A percentile compares a stretch with the other conserved stretches of the same genome.
Conservation (phyloP, 2,888 invertebrate species). For the Pyrgus malvae region DNA sequence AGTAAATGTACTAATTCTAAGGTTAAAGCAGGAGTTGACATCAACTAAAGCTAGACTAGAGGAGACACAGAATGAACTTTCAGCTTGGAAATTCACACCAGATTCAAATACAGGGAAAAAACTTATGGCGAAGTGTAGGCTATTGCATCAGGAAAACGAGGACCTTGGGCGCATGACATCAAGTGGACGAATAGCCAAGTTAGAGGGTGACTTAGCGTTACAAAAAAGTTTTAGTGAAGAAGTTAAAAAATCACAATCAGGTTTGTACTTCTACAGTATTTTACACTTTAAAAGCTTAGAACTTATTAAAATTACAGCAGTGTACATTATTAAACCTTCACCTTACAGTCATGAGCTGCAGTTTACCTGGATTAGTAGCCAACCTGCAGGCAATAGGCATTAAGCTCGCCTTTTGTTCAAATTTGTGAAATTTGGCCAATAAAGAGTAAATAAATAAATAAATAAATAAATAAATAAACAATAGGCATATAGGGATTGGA, state of each 20-base stretch:
- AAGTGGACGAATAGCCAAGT: conserved; percentile 95
- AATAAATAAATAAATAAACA: too few relatives aligned
- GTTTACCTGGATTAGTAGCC: too few relatives aligned
- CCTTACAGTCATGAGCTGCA: too few relatives aligned
- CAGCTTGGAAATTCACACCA: conserved; percentile 99
- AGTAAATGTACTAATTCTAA: conserved; percentile 95
- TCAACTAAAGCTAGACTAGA: conserved; percentile 94
- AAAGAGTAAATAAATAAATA: too few relatives aligned
- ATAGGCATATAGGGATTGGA: too few relatives aligned
- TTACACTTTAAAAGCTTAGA: too few relatives aligned
- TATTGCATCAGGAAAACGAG: conserved; percentile 98
- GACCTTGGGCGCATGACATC: conserved; percentile 98
- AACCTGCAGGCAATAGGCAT: too few relatives aligned
- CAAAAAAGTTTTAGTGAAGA: conserved; percentile 98
- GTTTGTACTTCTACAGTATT: conserved; percentile 68
- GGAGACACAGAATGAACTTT: conserved; percentile 98
- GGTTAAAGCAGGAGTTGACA: conserved; percentile 94
- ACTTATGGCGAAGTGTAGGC: conserved; percentile 97
- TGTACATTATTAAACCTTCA: too few relatives aligned
- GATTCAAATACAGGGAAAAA: conserved; percentile 99
- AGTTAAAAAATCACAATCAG: conserved; percentile 97
- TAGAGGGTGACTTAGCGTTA: conserved; percentile 96
- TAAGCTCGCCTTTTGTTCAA: too few relatives aligned
- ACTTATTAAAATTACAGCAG: too few relatives aligned
- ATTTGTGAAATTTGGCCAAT: too few relatives aligned